Percentiles rank a stretch among this genome's conserved stretches.
phyloP scores from a whole-genome alignment of 2,797 vertebrate species.

The Silurus aristotelis region DNA sequence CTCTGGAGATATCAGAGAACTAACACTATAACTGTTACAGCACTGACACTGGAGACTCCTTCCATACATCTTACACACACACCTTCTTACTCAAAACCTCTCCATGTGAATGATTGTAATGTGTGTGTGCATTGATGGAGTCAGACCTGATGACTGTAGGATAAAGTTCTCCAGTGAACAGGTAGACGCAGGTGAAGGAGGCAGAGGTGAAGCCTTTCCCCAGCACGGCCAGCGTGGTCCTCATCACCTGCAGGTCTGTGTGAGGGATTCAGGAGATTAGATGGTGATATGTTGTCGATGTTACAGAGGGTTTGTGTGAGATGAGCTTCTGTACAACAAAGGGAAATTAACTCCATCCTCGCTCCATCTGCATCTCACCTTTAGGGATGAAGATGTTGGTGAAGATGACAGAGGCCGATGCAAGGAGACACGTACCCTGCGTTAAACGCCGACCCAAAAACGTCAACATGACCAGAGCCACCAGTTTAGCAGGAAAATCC shows the following conservation, averaged over 20 bases:
- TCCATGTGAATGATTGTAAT: too few species aligned
- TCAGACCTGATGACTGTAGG: conserved; percentile 83
- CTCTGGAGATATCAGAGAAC: too few species aligned
- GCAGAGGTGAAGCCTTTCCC: conserved; percentile 83
- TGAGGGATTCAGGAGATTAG: too few species aligned
- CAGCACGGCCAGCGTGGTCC: conserved; percentile 76
- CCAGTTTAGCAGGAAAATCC: conserved; percentile 76
- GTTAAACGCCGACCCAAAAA: conserved; percentile 70
- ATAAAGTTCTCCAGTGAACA: conserved; percentile 84
- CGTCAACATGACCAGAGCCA: conserved; percentile 68
- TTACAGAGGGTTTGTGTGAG: too few species aligned
- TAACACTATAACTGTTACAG: too few species aligned
- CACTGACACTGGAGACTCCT: too few species aligned
- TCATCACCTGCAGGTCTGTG: conserved; percentile 71
- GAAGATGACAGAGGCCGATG: conserved; percentile 72
- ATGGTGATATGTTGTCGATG: too few species aligned
- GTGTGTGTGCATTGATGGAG: background rate
- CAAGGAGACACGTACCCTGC: conserved; percentile 71
- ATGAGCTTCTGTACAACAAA: too few species aligned
- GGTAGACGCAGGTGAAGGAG: conserved; percentile 82
- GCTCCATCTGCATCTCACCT: conserved; percentile 60
- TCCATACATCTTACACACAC: too few species aligned
- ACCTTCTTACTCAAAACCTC: too few species aligned
- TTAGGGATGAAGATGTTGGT: conserved; percentile 74
- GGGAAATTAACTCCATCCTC: background rate